A percentile compares a stretch with the other conserved stretches of the same genome.
Evolutionary conservation across 2,797 vertebrate genomes (phyloP).

Genomic region (Schizopygopsis pylzovi): DNA sequence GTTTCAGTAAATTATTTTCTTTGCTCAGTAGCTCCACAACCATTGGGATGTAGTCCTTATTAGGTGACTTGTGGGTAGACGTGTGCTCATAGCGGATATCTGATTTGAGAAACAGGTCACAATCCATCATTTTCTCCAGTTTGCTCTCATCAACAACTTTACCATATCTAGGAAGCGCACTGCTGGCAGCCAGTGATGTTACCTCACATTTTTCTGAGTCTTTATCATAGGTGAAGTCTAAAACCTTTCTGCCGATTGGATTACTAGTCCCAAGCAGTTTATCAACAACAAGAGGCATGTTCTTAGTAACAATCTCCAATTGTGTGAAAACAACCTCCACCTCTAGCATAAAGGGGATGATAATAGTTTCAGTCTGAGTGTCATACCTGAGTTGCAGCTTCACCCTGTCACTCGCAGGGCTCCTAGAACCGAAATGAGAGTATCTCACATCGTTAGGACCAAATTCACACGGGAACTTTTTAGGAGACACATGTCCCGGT

Average conservation of each 20-base stretch:
- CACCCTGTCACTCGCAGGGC: slow-evolving; percentile 86
- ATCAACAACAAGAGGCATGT: slow-evolving; percentile 89
- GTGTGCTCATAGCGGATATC: slow-evolving; percentile 89
- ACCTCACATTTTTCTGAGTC: slow-evolving; percentile 84
- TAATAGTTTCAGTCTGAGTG: slow-evolving; percentile 83
- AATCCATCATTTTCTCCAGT: slow-evolving; percentile 83
- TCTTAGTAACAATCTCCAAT: slow-evolving; percentile 90
- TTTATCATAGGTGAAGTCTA: slow-evolving; percentile 89
- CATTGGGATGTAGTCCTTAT: slow-evolving; percentile 93
- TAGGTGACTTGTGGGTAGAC: slow-evolving; percentile 82
- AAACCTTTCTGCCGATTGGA: slow-evolving; percentile 81
- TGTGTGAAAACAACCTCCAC: slow-evolving; percentile 94
- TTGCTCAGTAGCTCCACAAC: slow-evolving; percentile 87
- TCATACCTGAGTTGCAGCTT: slow-evolving; percentile 94
- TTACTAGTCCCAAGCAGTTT: slow-evolving; percentile 84
- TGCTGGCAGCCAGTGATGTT: slow-evolving; percentile 76
- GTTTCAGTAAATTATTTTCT: slow-evolving; percentile 83
- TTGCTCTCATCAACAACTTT: slow-evolving; percentile 79
- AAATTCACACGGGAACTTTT: slow-evolving; percentile 93
- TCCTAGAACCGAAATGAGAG: slow-evolving; percentile 90
- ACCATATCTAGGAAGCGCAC: slow-evolving; percentile 86
- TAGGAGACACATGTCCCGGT: slow-evolving; percentile 87
- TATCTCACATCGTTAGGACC: slow-evolving; percentile 89
- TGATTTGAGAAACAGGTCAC: slow-evolving; percentile 85
- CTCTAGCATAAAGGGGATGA: slow-evolving; percentile 92